Conservation (phyloP, 2,888 invertebrate species). For the Drosophila recens region DNA sequence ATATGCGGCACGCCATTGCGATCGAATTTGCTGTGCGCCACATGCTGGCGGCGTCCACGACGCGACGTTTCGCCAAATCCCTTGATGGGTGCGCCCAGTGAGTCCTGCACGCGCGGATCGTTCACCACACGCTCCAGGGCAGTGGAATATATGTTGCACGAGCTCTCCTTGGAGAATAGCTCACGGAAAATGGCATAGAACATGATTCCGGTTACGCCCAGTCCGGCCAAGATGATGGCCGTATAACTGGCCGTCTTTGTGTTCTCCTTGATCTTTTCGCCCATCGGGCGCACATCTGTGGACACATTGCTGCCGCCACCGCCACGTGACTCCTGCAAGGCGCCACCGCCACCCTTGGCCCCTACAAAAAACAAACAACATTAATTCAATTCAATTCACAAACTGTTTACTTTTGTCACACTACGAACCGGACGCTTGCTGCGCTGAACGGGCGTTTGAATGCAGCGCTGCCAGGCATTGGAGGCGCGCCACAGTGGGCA, state of each 20-base stretch:
- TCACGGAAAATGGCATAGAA: constrained; percentile 94
- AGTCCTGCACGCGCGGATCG: constrained; percentile 91
- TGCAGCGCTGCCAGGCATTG: constrained; percentile 54
- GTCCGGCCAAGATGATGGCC: constrained; percentile 91
- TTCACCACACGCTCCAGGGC: constrained; percentile 91
- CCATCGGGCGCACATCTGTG: constrained; percentile 88
- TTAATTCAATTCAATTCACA: not conserved
- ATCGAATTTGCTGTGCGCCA: constrained; percentile 91
- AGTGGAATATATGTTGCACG: constrained; percentile 93
- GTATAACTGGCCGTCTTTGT: constrained; percentile 95
- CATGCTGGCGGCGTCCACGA: constrained; percentile 93
- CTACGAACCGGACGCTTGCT: constrained; percentile 55
- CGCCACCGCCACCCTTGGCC: constrained; percentile 12
- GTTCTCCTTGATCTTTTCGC: constrained; percentile 94
- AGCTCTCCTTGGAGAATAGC: constrained; percentile 94
- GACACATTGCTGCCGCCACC: constrained; percentile 72
- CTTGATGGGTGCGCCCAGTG: constrained; percentile 95
- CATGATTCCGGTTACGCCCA: constrained; percentile 93
- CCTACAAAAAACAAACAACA: constrained; percentile 12
- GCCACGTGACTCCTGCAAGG: constrained; percentile 58
- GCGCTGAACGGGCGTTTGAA: constrained; percentile 18
- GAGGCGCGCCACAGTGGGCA: constrained; percentile 26
- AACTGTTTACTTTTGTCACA: not conserved
- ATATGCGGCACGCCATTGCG: constrained; percentile 92
- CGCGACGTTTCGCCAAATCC: constrained; percentile 95